Evolutionary conservation across 1,140 invertebrate species (phyloP).

Genomic region (Zaprionus nigranus): DNA sequence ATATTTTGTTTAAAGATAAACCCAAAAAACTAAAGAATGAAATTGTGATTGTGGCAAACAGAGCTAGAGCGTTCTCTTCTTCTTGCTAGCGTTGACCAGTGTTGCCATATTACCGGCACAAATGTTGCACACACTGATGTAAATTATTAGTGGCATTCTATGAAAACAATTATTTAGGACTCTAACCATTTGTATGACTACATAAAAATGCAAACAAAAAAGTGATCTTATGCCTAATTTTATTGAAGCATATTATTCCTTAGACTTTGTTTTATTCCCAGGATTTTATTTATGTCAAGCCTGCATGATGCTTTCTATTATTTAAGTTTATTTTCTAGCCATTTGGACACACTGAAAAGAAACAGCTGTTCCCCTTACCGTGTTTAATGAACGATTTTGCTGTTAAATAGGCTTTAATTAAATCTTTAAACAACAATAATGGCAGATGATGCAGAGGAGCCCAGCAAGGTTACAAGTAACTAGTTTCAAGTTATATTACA

Average conservation of each 20-base stretch:
- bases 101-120: slow-evolving; percentile 25
- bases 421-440: slow-evolving; percentile 34
- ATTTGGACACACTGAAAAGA: slow-evolving; percentile 33
- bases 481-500: neutral
- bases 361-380: slow-evolving; percentile 54
- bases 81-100: slow-evolving; percentile 57
- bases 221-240: neutral
- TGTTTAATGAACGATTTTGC: slow-evolving; percentile 21
- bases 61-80: slow-evolving; percentile 49
- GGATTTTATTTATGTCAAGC: neutral
- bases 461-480: slow-evolving; percentile 44
- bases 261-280: neutral
- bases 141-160: neutral
- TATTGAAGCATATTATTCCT: neutral
- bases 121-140: slow-evolving; percentile 10
- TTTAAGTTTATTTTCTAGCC: neutral
- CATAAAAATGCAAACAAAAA: neutral
- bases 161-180: neutral
- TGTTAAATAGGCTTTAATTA: slow-evolving; percentile 24
- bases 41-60: slow-evolving; percentile 73
- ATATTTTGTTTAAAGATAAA: slow-evolving; percentile 56
- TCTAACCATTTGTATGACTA: neutral
- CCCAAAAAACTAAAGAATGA: slow-evolving; percentile 81
- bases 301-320: slow-evolving; percentile 8
- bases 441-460: slow-evolving; percentile 63